Evolutionary conservation across 2,888 invertebrate species (phyloP), one percentile per base, ranked within the genome.

Genomic region (Heliconius sara): DNA sequence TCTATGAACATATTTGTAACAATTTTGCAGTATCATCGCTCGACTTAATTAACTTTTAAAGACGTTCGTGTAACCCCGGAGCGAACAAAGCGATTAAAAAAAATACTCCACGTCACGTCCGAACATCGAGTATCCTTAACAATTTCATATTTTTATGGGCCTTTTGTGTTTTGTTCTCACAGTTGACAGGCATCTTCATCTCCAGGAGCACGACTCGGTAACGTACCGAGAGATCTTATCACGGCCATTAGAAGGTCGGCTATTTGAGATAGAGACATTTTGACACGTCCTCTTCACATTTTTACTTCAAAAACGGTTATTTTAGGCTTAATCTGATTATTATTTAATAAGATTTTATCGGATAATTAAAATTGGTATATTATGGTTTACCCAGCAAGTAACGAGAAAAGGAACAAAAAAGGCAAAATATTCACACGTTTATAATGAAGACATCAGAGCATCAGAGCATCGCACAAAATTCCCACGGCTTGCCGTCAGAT

Each of bases 111-210:
- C 91, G 93, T 95, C 95, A 95, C 94, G 94, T 95, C 88, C 88
- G 85, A 91, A 90, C 76, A 79, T 74, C 68, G 79, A 73, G 82
- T 80, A 80, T 91, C 91, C 89, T 89, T 88, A 90, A 92, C 90
- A 93, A 92, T 93, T 90, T 92, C 92, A 92, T 90, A 91, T 92
- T 92, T 92, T 93, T 92, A 92, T 91, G 88, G 86, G 86, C 83
- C 92, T 92, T 93, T 95, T 94, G 92, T 93, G 90, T 93, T 94
- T 93, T 93, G 19, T 94, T 95, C 94, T 95, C 94, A 94, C 93
- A 94, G 93, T 90, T 91, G 89, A 88, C 88, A 90, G 87, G 90
- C 91, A 91, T 92, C 93, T 92, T 91, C 91, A 90, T 92, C 93
- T 92, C 91, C 91, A 90, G 92, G 89, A 92, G 94, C 94, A 94